Evolutionary conservation across 2,113 vertebrate species (phyloP).

Genomic region (Xiphophorus couchianus): DNA sequence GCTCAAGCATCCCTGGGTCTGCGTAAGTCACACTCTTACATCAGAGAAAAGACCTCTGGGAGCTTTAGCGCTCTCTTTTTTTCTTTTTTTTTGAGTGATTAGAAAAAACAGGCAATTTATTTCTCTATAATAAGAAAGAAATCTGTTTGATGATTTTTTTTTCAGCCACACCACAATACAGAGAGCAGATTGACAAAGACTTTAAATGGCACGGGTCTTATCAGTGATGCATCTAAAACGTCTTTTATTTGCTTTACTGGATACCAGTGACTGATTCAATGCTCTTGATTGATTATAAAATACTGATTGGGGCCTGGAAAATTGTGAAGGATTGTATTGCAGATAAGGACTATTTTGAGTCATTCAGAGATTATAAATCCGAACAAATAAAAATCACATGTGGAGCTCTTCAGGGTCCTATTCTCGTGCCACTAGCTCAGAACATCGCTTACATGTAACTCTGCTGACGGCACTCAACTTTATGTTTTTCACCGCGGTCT

Average conservation of each 20-base stretch:
- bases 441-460: neutral
- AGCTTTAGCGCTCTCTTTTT: neutral
- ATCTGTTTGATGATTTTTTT: neutral
- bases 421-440: neutral
- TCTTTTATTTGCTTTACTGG: neutral
- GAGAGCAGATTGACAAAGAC: neutral
- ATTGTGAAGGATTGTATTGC: neutral
- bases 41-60: neutral
- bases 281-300: neutral
- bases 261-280: neutral
- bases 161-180: neutral
- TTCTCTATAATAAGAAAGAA: neutral
- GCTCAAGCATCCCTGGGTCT: slow-evolving; percentile 98
- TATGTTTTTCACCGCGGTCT: neutral
- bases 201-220: neutral
- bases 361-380: neutral
- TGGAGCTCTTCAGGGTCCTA: neutral
- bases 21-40: slow-evolving; percentile 85
- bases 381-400: neutral
- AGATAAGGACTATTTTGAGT: neutral
- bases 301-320: neutral
- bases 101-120: neutral
- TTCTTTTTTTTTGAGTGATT: no score
- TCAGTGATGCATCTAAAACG: no score
- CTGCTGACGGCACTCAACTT: neutral